phyloP scores from a whole-genome alignment of 1,140 invertebrate genomes.

The Daktulosphaira vitifoliae region DNA sequence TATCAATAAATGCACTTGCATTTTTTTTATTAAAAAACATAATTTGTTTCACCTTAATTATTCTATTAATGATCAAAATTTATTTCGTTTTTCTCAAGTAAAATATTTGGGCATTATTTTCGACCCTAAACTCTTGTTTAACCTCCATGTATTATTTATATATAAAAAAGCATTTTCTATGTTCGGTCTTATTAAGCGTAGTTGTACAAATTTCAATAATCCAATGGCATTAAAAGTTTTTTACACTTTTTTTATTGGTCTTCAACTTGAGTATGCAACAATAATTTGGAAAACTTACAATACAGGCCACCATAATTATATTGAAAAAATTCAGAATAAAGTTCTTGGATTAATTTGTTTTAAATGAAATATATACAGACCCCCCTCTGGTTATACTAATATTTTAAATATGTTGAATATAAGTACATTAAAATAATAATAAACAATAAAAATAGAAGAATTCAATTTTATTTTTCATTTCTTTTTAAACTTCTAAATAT shows the following conservation, averaged over 20 bases:
- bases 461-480: no score
- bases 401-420: no score
- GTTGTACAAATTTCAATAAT: neutral
- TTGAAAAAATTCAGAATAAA: neutral
- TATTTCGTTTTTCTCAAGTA: neutral
- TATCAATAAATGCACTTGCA: neutral
- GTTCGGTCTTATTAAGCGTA: neutral
- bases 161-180: neutral
- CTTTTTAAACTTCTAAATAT: no score
- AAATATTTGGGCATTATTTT: neutral
- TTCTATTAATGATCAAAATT: neutral
- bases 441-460: no score
- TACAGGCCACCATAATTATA: neutral
- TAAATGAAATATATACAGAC: neutral
- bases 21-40: neutral
- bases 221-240: neutral
- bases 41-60: neutral
- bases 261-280: neutral
- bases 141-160: neutral
- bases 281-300: neutral
- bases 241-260: neutral
- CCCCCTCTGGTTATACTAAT: no score
- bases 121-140: neutral
- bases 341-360: neutral
- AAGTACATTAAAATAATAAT: no score